Percentiles rank a stretch among this genome's conserved stretches.
Evolutionary conservation across 2,113 vertebrate genomes (phyloP).

Genomic region (Catharus minimus): DNA sequence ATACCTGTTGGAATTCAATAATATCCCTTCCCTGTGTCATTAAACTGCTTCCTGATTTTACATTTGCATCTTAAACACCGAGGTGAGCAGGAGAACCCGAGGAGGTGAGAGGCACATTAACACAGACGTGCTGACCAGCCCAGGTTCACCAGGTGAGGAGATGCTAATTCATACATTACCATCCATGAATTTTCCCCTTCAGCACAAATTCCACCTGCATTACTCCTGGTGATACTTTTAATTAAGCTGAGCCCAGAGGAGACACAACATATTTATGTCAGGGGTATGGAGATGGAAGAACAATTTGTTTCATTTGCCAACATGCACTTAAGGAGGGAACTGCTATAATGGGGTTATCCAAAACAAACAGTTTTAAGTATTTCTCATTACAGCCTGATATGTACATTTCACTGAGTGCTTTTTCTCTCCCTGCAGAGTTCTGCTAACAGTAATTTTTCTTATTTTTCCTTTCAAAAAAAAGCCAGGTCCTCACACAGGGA

Average conservation of each 20-base stretch:
- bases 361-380: conserved; percentile 29
- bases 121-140: neutral
- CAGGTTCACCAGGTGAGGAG: neutral
- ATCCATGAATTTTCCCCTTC: neutral
- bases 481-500: neutral
- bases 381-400: neutral
- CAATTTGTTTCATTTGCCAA: conserved; percentile 15
- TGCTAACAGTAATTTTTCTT: neutral
- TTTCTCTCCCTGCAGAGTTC: neutral
- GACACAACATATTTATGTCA: conserved; percentile 24
- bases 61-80: neutral
- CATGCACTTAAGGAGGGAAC: neutral
- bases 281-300: conserved; percentile 19
- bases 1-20: neutral
- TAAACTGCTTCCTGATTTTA: neutral
- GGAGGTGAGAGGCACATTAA: neutral
- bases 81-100: neutral
- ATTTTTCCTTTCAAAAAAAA: neutral
- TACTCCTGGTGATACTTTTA: conserved; percentile 22
- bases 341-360: neutral
- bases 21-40: neutral
- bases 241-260: conserved; percentile 38
- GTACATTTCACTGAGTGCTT: neutral
- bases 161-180: conserved; percentile 6
- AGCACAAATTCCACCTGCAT: conserved; percentile 37